Evolutionary conservation across 2,113 vertebrate species (phyloP), one percentile per base, ranked within the genome.

Genomic region (Recurvirostra avosetta): DNA sequence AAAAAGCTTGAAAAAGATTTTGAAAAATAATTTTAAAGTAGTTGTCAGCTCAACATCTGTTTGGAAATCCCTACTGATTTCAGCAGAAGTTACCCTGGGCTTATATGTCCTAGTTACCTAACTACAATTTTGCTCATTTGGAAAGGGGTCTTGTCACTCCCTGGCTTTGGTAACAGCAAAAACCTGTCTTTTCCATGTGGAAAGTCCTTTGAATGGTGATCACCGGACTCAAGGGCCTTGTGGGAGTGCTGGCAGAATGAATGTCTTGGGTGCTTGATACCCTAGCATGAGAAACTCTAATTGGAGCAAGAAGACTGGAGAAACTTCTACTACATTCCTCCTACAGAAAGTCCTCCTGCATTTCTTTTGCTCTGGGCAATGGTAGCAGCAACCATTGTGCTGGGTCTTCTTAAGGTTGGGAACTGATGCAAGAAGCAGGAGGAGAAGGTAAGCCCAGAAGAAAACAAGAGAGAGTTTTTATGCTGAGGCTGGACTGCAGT

Each of bases 341-440:
- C 52, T 58, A 3, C 3, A 47, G 29, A 6, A 78, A 26, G 9
- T 29, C 7, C 25, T 71, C 32, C 18, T 52, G 41, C 22, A 25
- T 67, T 67, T 76, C 34, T 80, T 19, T 23, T 72, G 5, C n/a
- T 75, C 43, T 53, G 23, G 12, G 17, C 11, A 29, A 20, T 11
- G 41, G 32, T 15, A 45, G 7, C 15, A 79, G 6, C 0, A 3
- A 6, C 5, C 5, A 1, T 27, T 65, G 3, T 29, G 11, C 29
- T 38, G 20, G 13, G 11, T 75, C 5, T 50, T 56, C 29, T 62
- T 50, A 29, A 76, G 30, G 6, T 7, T 82, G 52, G n/a, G 15
- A 82, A 56, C 4, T 12, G 15, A 41, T 86, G 47, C 15, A 5
- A 75, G 52, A 65, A 83, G n/a, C 20, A 11, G 32, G 32, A 74